Evolutionary conservation across 2,113 vertebrate species (phyloP).

Genomic region (Phalacrocorax brasilianus): DNA sequence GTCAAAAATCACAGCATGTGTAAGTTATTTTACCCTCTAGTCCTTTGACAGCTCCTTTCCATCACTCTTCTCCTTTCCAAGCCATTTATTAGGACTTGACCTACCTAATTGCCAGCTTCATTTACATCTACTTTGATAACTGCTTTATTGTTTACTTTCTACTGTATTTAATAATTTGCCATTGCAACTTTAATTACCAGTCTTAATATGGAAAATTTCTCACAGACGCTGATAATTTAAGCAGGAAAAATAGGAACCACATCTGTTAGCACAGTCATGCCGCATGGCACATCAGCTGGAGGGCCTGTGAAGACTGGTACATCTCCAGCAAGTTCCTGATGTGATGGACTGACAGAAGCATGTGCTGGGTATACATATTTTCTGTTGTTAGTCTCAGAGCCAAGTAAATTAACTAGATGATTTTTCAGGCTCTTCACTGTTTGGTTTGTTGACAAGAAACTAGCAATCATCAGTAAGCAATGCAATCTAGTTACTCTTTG

Average conservation of each 20-base stretch:
- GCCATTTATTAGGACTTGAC: not conserved
- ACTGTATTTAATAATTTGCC: not conserved
- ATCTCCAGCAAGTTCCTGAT: not conserved
- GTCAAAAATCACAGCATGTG: not conserved
- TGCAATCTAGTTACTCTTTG: not conserved
- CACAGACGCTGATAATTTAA: not conserved
- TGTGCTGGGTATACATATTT: not conserved
- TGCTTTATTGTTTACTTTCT: not conserved
- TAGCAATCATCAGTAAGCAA: not conserved
- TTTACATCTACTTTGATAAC: not conserved
- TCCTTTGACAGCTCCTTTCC: not conserved
- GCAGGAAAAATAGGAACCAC: not conserved
- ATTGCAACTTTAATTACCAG: not conserved
- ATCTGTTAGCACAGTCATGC: not conserved
- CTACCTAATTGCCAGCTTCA: not conserved
- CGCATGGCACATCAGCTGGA: not conserved
- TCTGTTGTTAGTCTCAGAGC: not conserved
- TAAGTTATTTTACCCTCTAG: not conserved
- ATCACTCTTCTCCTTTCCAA: not conserved
- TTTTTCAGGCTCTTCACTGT: not conserved
- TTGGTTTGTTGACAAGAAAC: not conserved
- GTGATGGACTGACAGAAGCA: not conserved
- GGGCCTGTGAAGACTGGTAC: not conserved
- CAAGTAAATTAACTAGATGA: not conserved
- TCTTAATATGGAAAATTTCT: not conserved